Evolutionary conservation across 37 sponge, comb jelly and placozoan species (phyloP).

Genomic region (Ephydatia muelleri): DNA sequence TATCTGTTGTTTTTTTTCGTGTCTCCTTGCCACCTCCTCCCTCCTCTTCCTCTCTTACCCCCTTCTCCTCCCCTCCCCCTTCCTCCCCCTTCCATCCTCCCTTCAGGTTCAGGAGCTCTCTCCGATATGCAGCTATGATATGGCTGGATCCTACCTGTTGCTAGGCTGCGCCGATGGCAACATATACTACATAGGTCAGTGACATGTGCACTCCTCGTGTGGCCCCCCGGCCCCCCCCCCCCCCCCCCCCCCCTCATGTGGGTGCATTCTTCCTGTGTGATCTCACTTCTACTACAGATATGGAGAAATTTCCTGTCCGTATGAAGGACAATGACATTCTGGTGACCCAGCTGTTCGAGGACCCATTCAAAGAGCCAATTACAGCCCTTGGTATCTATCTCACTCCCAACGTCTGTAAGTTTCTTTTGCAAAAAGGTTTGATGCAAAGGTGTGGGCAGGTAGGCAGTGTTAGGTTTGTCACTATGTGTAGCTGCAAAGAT

Average conservation of each 20-base stretch:
- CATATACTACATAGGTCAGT: conserved; percentile 91
- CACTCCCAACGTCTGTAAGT: conserved; percentile 86
- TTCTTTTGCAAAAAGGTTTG: background rate
- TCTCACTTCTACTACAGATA: conserved; percentile 51
- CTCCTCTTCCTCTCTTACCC: background rate
- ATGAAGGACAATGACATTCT: conserved; percentile 99
- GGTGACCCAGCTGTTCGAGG: conserved; percentile 90
- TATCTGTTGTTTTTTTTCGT: background rate
- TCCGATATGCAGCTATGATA: conserved; percentile 91
- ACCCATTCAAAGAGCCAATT: conserved; percentile 85
- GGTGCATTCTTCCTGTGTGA: background rate
- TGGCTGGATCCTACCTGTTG: conserved; percentile 86
- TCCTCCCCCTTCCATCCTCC: background rate
- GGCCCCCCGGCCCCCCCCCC: no score
- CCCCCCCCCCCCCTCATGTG: no score
- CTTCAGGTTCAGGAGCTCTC: conserved; percentile 73
- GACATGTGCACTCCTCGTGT: background rate
- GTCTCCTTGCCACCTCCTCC: background rate
- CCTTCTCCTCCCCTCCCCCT: background rate
- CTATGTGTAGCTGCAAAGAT: background rate
- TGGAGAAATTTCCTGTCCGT: conserved; percentile 97
- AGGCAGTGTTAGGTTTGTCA: background rate
- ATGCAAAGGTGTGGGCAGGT: background rate
- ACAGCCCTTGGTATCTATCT: conserved; percentile 90
- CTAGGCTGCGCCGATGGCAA: conserved; percentile 88